A percentile compares a stretch with the other conserved stretches of the same genome.
These are phyloP conservation scores for Lasioglossum malachurum DNA, from an alignment of 2,888 invertebrate species.

Conservation along the genomic window DNA sequence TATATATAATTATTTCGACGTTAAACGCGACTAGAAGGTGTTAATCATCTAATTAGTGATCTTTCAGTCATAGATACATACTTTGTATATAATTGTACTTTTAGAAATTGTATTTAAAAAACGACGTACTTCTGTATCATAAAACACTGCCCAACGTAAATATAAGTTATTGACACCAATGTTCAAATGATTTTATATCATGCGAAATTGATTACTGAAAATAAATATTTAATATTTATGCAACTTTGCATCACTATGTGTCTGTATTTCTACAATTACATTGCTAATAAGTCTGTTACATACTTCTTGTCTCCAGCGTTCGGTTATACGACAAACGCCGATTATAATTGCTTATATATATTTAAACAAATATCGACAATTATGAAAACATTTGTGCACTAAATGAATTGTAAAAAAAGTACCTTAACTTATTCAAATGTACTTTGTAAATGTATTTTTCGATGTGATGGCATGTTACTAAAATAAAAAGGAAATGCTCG, in stretches of 20 bases:
- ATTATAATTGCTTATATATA: constrained; percentile 29
- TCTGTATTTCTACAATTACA: constrained; percentile 39
- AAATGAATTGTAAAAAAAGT: constrained; percentile 26
- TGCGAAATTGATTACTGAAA: constrained; percentile 10
- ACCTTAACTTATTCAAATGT: constrained; percentile 18
- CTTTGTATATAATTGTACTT: constrained; percentile 29
- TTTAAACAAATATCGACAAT: constrained; percentile 20
- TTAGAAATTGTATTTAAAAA: constrained; percentile 40
- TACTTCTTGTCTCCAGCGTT: constrained; percentile 73
- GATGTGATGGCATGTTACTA: constrained; percentile 30
- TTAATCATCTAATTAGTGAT: constrained; percentile 38
- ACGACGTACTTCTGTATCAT: constrained; percentile 25
- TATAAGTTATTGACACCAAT: constrained; percentile 34
- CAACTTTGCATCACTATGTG: constrained; percentile 28
- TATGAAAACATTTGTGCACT: constrained; percentile 16
- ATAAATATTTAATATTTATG: constrained; percentile 28
- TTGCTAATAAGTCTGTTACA: constrained; percentile 46
- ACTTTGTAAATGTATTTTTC: constrained; percentile 23
- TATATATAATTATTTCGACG: constrained; percentile 25
- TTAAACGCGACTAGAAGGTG: constrained; percentile 30
- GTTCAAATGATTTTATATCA: constrained; percentile 19
- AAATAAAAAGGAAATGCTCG: constrained; percentile 23
- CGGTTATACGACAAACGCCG: constrained; percentile 34
- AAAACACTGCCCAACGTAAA: constrained; percentile 29
- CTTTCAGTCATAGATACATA: constrained; percentile 16